phyloP scores from a whole-genome alignment of 2,113 vertebrate genomes.

The Chitala chitala region DNA sequence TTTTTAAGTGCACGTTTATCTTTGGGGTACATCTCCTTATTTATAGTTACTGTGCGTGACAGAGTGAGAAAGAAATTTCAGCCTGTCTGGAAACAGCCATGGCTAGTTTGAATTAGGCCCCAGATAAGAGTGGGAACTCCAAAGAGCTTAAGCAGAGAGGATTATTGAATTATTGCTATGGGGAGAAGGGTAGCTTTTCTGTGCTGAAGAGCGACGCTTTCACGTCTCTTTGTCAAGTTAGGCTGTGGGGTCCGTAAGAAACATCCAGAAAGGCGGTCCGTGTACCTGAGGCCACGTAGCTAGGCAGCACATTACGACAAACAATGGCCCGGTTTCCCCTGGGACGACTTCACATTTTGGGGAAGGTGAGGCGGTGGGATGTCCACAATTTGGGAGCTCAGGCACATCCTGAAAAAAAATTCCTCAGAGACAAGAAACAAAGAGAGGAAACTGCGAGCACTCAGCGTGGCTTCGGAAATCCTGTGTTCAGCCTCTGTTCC shows the following conservation, averaged over 20 bases:
- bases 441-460: background rate
- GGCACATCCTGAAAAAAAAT: background rate
- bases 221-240: conserved; percentile 57
- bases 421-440: background rate
- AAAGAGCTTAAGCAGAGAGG: conserved; percentile 41
- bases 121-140: conserved; percentile 35
- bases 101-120: conserved; percentile 33
- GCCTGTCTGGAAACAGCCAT: conserved; percentile 25
- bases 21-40: background rate
- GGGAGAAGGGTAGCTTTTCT: conserved; percentile 41
- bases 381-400: background rate
- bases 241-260: conserved; percentile 32
- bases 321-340: background rate
- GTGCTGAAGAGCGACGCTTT: conserved; percentile 42
- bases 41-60: conserved; percentile 20
- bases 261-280: background rate
- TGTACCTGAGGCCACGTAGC: background rate
- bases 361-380: background rate
- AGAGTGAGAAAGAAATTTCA: conserved; percentile 29
- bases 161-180: conserved; percentile 52
- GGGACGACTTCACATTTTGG: background rate
- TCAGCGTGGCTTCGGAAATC: conserved; percentile 21
- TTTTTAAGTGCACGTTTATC: no score
- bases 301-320: background rate
- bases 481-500: conserved; percentile 13